Conservation (phyloP, 2,888 invertebrate genomes). For the Morpho helenor region DNA sequence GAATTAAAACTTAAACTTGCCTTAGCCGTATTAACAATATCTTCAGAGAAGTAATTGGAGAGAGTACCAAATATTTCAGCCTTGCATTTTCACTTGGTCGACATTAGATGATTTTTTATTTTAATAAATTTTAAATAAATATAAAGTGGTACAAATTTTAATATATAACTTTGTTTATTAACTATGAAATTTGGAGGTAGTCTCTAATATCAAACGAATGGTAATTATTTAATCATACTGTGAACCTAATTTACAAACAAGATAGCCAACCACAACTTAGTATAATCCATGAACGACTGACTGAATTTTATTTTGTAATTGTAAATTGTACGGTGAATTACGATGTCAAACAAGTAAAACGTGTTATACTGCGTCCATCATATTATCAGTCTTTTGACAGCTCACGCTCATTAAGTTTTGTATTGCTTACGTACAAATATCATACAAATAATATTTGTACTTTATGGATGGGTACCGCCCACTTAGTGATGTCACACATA, state of each 20-base stretch:
- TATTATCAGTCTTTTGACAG: too few relatives aligned
- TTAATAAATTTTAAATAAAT: not conserved
- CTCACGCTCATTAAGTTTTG: too few relatives aligned
- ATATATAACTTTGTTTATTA: too few relatives aligned
- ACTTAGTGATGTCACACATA: too few relatives aligned
- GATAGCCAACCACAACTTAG: not conserved
- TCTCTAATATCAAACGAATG: not conserved
- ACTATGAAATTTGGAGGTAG: not conserved
- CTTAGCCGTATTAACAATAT: too few relatives aligned
- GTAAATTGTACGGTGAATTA: not conserved
- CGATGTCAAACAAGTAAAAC: not conserved
- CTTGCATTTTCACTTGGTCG: constrained; percentile 12
- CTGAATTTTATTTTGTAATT: not conserved
- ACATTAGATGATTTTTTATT: not conserved
- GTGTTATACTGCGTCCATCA: too few relatives aligned
- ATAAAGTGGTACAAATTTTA: not conserved
- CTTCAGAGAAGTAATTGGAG: not conserved
- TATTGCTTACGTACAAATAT: too few relatives aligned
- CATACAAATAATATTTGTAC: too few relatives aligned
- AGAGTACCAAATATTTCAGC: constrained; percentile 2
- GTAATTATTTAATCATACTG: not conserved
- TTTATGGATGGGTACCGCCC: too few relatives aligned
- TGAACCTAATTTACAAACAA: too few relatives aligned
- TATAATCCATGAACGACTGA: not conserved
- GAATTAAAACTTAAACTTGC: too few relatives aligned